Conservation (phyloP, 2,888 invertebrate species). For the Psococerastis gibbosa region DNA sequence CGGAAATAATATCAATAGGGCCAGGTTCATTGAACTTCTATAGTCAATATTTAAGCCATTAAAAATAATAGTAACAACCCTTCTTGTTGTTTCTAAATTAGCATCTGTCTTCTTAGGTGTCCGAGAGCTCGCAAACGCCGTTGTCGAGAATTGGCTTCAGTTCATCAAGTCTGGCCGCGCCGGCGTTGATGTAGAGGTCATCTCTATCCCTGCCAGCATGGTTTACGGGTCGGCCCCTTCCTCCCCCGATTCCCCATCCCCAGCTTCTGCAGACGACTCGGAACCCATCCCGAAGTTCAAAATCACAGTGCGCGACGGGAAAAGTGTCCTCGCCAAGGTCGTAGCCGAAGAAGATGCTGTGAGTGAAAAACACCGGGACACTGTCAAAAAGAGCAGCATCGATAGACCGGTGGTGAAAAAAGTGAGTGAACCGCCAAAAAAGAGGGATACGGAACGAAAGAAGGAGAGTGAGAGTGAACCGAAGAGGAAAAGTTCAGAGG, state of each 20-base stretch:
- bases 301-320: constrained; percentile 51
- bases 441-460: constrained; percentile 4
- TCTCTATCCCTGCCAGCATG: background rate
- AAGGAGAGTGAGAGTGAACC: constrained; percentile 2
- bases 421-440: constrained; percentile 13
- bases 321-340: constrained; percentile 46
- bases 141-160: constrained; percentile 80
- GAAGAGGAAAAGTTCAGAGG: constrained; percentile 1
- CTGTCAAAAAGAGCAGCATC: too few relatives aligned
- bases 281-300: constrained; percentile 32
- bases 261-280: background rate
- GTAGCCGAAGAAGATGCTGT: constrained; percentile 10
- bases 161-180: constrained; percentile 63
- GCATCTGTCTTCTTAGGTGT: constrained; percentile 40
- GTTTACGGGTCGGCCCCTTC: background rate
- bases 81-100: constrained; percentile 11
- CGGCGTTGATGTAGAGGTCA: constrained; percentile 22
- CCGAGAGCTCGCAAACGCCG: constrained; percentile 51
- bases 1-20: too few relatives aligned
- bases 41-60: too few relatives aligned
- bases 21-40: too few relatives aligned
- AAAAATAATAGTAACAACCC: too few relatives aligned
- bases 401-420: background rate
- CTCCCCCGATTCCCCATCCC: background rate
- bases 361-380: background rate